A percentile compares a stretch with the other conserved stretches of the same genome.
These are phyloP conservation scores for Beris morrisii DNA, from an alignment of 2,888 invertebrate species.

Conservation along the genomic window DNA sequence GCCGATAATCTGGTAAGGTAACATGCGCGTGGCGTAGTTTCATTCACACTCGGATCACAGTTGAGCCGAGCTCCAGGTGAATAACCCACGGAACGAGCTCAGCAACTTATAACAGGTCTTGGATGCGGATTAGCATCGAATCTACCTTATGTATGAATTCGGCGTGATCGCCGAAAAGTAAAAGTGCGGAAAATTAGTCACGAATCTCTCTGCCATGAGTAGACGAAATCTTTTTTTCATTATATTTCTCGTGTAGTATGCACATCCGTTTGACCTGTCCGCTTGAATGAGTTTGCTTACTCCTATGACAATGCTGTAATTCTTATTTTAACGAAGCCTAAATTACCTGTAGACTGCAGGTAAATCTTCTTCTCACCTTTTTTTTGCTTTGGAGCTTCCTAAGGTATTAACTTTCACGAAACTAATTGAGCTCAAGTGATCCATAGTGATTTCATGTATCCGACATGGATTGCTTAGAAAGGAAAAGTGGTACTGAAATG, in stretches of 20 bases:
- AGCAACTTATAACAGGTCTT: slow-evolving; percentile 10
- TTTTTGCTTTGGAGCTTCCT: too few relatives aligned
- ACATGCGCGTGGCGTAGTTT: too few relatives aligned
- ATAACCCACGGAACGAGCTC: slow-evolving; percentile 3
- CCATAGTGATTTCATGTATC: too few relatives aligned
- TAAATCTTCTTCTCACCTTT: too few relatives aligned
- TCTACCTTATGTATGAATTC: not conserved
- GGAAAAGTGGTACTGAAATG: too few relatives aligned
- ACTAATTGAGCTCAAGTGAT: too few relatives aligned
- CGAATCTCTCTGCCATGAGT: slow-evolving; percentile 16
- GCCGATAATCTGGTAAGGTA: too few relatives aligned
- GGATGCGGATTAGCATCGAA: not conserved
- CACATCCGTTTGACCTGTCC: slow-evolving; percentile 20
- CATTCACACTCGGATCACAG: not conserved
- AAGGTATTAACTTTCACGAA: too few relatives aligned
- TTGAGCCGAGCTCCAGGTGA: slow-evolving; percentile 4
- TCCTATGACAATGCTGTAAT: slow-evolving; percentile 12
- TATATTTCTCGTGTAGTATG: not conserved
- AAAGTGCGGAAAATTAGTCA: slow-evolving; percentile 20
- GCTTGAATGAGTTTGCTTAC: not conserved
- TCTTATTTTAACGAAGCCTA: not conserved
- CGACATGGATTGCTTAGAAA: too few relatives aligned
- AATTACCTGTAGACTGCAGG: slow-evolving; percentile 7
- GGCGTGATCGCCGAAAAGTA: slow-evolving; percentile 5
- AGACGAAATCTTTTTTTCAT: not conserved